Base-by-base conservation (phyloP, 2,113 vertebrate species). In the Motacilla alba region DNA sequence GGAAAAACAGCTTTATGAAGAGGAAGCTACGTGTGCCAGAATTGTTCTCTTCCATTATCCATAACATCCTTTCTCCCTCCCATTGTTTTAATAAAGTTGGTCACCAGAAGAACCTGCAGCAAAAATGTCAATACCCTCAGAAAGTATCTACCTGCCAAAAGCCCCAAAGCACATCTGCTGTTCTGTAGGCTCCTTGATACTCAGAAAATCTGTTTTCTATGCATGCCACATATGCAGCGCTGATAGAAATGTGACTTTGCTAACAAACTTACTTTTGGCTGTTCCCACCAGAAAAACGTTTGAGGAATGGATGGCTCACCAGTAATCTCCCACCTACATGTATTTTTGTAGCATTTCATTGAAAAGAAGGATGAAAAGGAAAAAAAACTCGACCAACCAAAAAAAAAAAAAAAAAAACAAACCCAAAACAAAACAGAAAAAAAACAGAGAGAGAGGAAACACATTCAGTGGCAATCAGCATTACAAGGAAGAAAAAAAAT, bases 31-130 rank as follows among this genome's bases (percentile, higher is more conserved):
- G 0, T 69, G 62, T 92, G 94, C 94, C 94, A 95, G 90, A 89
- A 96, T 91, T 96, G 94, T 95, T 96, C 85, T 89, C 76, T 76
- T 68, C 80, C 83, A 92, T 90, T 93, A 95, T 50, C 91, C 83
- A 41, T 59, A 84, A 92, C 90, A 87, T 94, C 92, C 80, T 76
- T 94, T 94, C 90, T 75, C 89, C 33, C 73, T 93, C 69, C 56
- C 49, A 90, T 90, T 92, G 88, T 92, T 95, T 96, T 73, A 96
- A 92, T 72, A 83, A 83, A 80, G 50, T 15, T 64, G 93, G 90
- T 89, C 92, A 92, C 49, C 83, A 91, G 43, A 87, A 93, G 88
- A 93, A 92, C 77, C 80, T 89, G 80, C 60, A 87, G 73, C 47
- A 90, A 72, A 90, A 90, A 30, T 5, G 3, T 21, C 2, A 1